phyloP scores from a whole-genome alignment of 2,113 vertebrate genomes.

The Dascyllus trimaculatus region DNA sequence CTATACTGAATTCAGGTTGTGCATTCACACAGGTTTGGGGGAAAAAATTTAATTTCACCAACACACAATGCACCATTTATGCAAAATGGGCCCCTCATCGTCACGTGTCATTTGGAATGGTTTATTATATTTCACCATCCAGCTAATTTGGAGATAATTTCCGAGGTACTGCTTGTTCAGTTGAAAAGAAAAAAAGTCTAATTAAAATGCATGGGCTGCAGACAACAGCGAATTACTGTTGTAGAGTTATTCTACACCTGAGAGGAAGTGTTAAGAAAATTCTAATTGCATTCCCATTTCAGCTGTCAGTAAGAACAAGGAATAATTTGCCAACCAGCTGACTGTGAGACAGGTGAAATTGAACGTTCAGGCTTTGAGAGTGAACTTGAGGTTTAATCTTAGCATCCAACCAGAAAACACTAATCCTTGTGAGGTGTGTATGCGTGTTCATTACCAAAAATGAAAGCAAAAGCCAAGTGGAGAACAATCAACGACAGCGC shows the following conservation, averaged over 20 bases:
- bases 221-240: constrained; percentile 33
- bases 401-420: constrained; percentile 61
- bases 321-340: constrained; percentile 60
- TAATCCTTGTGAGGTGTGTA: constrained; percentile 46
- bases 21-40: not conserved
- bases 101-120: constrained; percentile 5
- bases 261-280: constrained; percentile 53
- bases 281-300: constrained; percentile 67
- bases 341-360: constrained; percentile 63
- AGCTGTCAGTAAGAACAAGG: constrained; percentile 39
- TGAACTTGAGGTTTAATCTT: constrained; percentile 59
- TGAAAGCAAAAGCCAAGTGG: constrained; percentile 34
- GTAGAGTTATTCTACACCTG: constrained; percentile 47
- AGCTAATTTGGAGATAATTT: constrained; percentile 32
- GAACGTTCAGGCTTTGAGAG: constrained; percentile 51
- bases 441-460: constrained; percentile 41
- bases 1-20: not conserved
- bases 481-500: constrained; percentile 40
- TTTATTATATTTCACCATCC: constrained; percentile 19
- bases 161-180: constrained; percentile 30
- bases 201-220: constrained; percentile 24
- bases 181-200: constrained; percentile 18
- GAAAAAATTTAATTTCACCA: not conserved
- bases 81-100: not conserved
- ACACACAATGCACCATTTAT: not conserved